phyloP scores from a whole-genome alignment of 2,113 vertebrate species.

The Piprites chloris region DNA sequence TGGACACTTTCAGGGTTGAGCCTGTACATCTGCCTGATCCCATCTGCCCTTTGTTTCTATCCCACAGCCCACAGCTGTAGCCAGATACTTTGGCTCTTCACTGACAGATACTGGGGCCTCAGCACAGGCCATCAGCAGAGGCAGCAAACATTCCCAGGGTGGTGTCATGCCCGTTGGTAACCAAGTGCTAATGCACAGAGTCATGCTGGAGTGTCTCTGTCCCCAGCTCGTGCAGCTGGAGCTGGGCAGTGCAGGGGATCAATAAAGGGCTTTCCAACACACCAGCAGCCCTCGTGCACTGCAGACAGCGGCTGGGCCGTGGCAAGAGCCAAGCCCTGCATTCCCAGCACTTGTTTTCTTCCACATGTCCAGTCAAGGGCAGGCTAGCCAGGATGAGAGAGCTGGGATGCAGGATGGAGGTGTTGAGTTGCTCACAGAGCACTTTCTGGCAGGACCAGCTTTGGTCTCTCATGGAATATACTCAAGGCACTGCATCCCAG shows the following conservation, averaged over 20 bases:
- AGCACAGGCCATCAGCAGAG: not conserved
- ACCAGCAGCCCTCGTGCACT: not conserved
- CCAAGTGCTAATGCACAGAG: not conserved
- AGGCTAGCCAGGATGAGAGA: not conserved
- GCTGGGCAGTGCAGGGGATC: not conserved
- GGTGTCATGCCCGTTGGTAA: not conserved
- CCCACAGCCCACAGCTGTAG: accelerated
- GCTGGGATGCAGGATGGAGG: not conserved
- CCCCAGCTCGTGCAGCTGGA: not conserved
- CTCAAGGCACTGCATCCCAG: accelerated
- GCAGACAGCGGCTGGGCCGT: not conserved
- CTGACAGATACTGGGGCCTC: too few species aligned
- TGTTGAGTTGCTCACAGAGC: accelerated
- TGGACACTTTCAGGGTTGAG: not conserved
- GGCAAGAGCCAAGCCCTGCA: not conserved
- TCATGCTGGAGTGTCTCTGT: not conserved
- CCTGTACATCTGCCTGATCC: not conserved
- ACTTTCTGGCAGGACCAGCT: not conserved
- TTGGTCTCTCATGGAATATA: not conserved
- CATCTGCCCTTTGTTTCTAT: not conserved
- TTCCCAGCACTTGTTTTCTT: not conserved
- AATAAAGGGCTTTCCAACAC: not conserved
- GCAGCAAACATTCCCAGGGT: not conserved
- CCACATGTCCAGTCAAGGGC: not conserved
- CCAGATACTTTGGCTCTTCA: accelerated